Evolutionary conservation across 1,140 invertebrate species (phyloP), one percentile per base, ranked within the genome.

Genomic region (Pogonomyrmex barbatus): DNA sequence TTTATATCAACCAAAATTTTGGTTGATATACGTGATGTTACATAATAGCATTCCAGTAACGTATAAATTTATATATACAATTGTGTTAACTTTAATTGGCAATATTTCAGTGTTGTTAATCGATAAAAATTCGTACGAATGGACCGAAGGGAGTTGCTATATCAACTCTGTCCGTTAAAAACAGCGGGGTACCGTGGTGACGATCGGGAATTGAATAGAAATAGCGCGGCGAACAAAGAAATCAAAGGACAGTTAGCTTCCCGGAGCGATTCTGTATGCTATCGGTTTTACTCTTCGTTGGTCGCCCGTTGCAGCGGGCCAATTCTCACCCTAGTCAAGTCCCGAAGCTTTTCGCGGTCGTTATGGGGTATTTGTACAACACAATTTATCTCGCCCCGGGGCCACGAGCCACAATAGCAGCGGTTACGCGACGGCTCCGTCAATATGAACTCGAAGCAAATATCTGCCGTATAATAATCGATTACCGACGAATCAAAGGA

Each of bases 311-410:
- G 75, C 79, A 87, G 76, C 50, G 73, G 47, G 50, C 73, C 87
- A 79, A 89, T 85, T 88, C 87, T 79, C 75, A 39, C 73, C 60
- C 82, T 65, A 77, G 63, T 42, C 73, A 47, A 65, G 47, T 52
- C 52, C 71, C 36, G 17, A 82, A 77, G 54, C 85, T 71, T 76
- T 78, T 75, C 87, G 65, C 58, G 84, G 45, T 87, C 84, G 82
- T 87, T 88, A 86, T 67, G 81, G 65, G 86, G 85, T 89, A 90
- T 91, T 92, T 92, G 89, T 90, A 92, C 92, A 92, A 90, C 92
- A 92, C 90, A 92, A 92, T 92, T 92, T 92, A 91, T 89, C 88
- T 90, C 87, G 82, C 85, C 77, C 67, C 63, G 71, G 42, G 87
- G 84, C 54, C 83, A 71, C 63, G 52, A 54, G 56, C 39, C 71